These are phyloP conservation scores for Napeogenes sylphis DNA, from an alignment of 2,888 invertebrate species.

Conservation along the genomic window DNA sequence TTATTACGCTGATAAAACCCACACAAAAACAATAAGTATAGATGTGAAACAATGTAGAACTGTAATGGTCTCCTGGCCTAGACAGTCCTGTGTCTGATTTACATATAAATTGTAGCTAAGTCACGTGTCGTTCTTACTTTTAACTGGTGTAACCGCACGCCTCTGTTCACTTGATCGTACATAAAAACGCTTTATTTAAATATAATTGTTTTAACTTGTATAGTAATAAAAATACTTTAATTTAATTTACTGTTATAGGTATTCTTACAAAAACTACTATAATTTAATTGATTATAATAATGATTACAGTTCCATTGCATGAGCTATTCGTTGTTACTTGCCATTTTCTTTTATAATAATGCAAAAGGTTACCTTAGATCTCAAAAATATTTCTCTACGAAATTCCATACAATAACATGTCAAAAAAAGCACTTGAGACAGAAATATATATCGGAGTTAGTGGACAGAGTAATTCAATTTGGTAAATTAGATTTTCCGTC, in stretches of 20 bases:
- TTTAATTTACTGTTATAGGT: no score
- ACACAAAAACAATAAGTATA: no score
- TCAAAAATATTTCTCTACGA: constrained; percentile 20
- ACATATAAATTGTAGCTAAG: constrained; percentile 74
- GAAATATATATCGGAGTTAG: constrained; percentile 53
- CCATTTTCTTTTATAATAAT: no score
- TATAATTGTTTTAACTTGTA: constrained; percentile 11
- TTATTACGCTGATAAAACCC: no score
- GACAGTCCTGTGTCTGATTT: constrained; percentile 56
- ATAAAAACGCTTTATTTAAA: constrained; percentile 20
- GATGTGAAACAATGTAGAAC: no score
- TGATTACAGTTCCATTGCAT: no score
- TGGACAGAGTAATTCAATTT: constrained; percentile 74
- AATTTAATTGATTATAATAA: no score
- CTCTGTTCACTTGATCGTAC: constrained; percentile 34
- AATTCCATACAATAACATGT: constrained; percentile 47
- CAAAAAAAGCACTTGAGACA: constrained; percentile 36
- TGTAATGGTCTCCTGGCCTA: constrained; percentile 39
- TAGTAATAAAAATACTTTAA: no score
- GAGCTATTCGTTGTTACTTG: no score
- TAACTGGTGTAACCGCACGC: constrained; percentile 69
- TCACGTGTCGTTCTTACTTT: constrained; percentile 72
- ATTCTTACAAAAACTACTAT: no score
- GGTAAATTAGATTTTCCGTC: constrained; percentile 70
- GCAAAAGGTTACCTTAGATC: neutral